Conservation (phyloP, 1,140 invertebrate species). For the Triops longicaudatus region DNA sequence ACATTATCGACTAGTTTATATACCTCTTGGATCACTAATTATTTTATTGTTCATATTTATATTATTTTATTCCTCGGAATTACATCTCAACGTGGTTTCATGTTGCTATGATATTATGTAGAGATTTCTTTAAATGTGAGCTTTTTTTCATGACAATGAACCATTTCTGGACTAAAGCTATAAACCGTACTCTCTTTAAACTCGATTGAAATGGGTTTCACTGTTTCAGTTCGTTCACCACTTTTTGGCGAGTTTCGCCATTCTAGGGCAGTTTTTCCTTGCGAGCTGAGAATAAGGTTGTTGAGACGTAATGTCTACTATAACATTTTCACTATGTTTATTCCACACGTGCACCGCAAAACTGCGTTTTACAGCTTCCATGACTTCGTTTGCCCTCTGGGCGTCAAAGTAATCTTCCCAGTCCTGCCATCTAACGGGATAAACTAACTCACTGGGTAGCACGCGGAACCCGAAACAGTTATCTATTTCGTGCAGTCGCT, state of each 20-base stretch:
- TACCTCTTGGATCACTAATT: too few species aligned
- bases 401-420: constrained; percentile 22
- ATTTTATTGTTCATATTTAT: too few species aligned
- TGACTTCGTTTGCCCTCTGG: background rate
- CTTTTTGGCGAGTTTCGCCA: background rate
- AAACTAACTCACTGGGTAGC: constrained; percentile 9
- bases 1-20: too few species aligned
- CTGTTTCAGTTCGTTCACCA: too few species aligned
- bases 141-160: too few species aligned
- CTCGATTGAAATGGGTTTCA: too few species aligned
- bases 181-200: too few species aligned
- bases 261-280: constrained; percentile 2
- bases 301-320: background rate
- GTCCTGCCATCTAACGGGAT: constrained; percentile 22
- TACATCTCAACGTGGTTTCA: too few species aligned
- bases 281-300: constrained; percentile 23
- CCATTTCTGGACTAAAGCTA: too few species aligned
- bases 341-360: constrained; percentile 23
- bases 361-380: background rate
- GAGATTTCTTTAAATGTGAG: too few species aligned
- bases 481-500: background rate
- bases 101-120: too few species aligned
- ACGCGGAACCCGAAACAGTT: constrained; percentile 18
- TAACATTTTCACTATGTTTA: constrained; percentile 1
- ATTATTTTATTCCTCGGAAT: too few species aligned